Percentiles rank a stretch among this genome's conserved stretches.
phyloP scores from a whole-genome alignment of 2,113 vertebrate species.

The Onychorhynchus coronatus region DNA sequence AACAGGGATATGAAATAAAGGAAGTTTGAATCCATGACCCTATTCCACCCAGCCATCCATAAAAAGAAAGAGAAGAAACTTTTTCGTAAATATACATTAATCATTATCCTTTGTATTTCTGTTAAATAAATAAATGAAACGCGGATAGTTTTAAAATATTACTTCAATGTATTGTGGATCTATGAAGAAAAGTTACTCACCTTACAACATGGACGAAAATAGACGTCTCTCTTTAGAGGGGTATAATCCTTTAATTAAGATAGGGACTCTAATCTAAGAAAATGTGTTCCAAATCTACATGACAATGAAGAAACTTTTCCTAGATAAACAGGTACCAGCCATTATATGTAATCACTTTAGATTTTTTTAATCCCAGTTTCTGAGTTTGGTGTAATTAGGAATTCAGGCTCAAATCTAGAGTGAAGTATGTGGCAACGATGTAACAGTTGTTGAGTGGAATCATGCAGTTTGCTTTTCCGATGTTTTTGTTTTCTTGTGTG shows the following conservation, averaged over 20 bases:
- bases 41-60: background rate
- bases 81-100: background rate
- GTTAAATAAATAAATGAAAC: background rate
- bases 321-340: rapidly evolving
- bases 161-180: background rate
- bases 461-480: background rate
- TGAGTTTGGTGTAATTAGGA: background rate
- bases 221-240: background rate
- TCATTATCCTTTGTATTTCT: background rate
- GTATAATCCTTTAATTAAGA: background rate
- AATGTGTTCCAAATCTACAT: background rate
- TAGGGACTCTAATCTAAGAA: background rate
- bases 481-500: background rate
- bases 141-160: background rate
- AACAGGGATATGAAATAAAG: background rate
- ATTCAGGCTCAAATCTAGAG: background rate
- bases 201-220: background rate
- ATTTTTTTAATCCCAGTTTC: background rate
- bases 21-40: background rate
- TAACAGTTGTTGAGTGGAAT: background rate
- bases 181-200: background rate
- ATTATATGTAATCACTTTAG: background rate
- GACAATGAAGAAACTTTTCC: background rate
- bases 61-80: background rate
- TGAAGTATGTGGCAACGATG: background rate